Conservation (phyloP, 2,797 vertebrate species). For the Atherinosoma microstoma region DNA sequence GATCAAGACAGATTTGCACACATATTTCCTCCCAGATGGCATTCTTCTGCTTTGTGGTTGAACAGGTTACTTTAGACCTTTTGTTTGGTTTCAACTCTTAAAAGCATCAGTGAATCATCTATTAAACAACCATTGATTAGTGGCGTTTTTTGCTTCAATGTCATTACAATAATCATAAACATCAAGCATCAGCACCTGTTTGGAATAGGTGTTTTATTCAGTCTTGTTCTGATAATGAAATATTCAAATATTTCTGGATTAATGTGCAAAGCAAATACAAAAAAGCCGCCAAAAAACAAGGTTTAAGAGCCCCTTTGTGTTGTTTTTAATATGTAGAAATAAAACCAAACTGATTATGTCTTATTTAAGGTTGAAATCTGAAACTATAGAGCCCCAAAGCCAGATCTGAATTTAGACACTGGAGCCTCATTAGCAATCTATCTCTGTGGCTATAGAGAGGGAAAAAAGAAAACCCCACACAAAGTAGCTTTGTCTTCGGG, state of each 20-base stretch:
- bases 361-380: conserved; percentile 59
- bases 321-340: conserved; percentile 35
- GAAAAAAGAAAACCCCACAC: conserved; percentile 39
- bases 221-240: neutral
- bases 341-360: conserved; percentile 52
- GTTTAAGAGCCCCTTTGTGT: conserved; percentile 49
- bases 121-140: neutral
- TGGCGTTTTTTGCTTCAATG: neutral
- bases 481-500: conserved; percentile 71
- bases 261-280: conserved; percentile 9
- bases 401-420: conserved; percentile 56
- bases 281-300: neutral
- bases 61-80: conserved; percentile 11
- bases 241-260: neutral
- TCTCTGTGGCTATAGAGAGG: conserved; percentile 37
- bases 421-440: conserved; percentile 71
- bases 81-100: neutral
- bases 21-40: conserved; percentile 24
- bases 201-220: neutral
- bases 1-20: conserved; percentile 2
- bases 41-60: neutral
- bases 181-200: no score
- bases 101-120: neutral
- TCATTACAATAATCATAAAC: neutral
- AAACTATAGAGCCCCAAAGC: conserved; percentile 51